Conservation (phyloP, 2,888 invertebrate genomes). For the Nebria brevicollis region DNA sequence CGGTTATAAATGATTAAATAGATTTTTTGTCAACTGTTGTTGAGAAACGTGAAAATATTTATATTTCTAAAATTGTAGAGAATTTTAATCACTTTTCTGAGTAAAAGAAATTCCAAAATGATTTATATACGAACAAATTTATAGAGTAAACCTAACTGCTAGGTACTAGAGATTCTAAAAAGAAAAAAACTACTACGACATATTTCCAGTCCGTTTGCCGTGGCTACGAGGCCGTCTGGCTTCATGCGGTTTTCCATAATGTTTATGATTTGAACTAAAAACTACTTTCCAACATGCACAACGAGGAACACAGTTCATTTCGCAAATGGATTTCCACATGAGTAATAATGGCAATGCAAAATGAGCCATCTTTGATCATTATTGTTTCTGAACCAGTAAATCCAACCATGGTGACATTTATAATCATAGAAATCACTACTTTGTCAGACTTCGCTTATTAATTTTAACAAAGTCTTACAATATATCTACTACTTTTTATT, state of each 20-base stretch:
- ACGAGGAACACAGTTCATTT: conserved; percentile 21
- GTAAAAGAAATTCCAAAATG: not conserved
- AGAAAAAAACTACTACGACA: conserved; percentile 6
- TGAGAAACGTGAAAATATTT: too few species aligned
- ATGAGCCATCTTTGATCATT: not conserved
- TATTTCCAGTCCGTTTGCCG: conserved; percentile 41
- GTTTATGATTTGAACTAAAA: conserved; percentile 21
- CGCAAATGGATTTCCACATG: conserved; percentile 36
- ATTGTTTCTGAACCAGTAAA: not conserved
- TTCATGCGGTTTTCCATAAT: conserved; percentile 26
- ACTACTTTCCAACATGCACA: conserved; percentile 4
- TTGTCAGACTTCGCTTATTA: not conserved
- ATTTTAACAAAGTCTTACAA: not conserved
- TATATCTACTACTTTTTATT: not conserved
- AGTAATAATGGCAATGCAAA: conserved; percentile 9
- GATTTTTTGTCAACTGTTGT: too few species aligned
- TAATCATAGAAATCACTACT: not conserved
- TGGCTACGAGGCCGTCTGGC: conserved; percentile 18
- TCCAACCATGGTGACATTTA: not conserved
- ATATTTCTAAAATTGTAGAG: too few species aligned
- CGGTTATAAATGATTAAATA: too few species aligned
- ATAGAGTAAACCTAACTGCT: not conserved
- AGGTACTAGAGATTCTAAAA: not conserved
- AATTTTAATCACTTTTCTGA: too few species aligned
- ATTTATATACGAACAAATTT: not conserved